Evolutionary conservation across 2,797 vertebrate species (phyloP).

Genomic region (Pseudocheirus occidentalis): DNA sequence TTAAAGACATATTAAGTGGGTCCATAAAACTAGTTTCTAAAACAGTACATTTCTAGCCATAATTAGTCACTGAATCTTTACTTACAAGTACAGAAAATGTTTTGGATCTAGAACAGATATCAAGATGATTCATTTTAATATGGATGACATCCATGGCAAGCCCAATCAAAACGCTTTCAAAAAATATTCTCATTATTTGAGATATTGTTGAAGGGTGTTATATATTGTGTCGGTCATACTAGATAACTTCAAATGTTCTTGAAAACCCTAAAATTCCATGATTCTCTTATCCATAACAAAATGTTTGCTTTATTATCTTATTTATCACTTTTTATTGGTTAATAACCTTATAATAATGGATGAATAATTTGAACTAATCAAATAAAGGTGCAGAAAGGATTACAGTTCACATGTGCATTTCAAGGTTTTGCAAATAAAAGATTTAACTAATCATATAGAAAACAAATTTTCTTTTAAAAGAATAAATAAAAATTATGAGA

Average conservation of each 20-base stretch:
- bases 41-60: not conserved
- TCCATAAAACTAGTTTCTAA: not conserved
- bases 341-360: not conserved
- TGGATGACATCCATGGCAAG: too few relatives aligned
- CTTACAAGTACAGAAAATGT: not conserved
- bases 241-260: not conserved
- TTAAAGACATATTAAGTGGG: not conserved
- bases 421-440: slow-evolving; percentile 12
- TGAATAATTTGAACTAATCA: not conserved
- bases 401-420: not conserved
- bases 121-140: not conserved
- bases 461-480: slow-evolving; percentile 7
- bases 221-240: not conserved
- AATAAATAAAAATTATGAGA: not conserved
- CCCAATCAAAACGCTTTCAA: too few relatives aligned
- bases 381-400: not conserved
- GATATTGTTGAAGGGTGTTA: not conserved
- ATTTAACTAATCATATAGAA: not conserved
- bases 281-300: not conserved
- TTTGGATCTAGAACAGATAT: slow-evolving; percentile 44
- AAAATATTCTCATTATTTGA: too few relatives aligned
- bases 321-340: not conserved
- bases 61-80: not conserved
- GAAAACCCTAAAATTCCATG: not conserved
- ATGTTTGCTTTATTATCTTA: not conserved